These are phyloP conservation scores for Carpatolechia fugitivella DNA, from an alignment of 2,888 invertebrate genomes.

Conservation along the genomic window DNA sequence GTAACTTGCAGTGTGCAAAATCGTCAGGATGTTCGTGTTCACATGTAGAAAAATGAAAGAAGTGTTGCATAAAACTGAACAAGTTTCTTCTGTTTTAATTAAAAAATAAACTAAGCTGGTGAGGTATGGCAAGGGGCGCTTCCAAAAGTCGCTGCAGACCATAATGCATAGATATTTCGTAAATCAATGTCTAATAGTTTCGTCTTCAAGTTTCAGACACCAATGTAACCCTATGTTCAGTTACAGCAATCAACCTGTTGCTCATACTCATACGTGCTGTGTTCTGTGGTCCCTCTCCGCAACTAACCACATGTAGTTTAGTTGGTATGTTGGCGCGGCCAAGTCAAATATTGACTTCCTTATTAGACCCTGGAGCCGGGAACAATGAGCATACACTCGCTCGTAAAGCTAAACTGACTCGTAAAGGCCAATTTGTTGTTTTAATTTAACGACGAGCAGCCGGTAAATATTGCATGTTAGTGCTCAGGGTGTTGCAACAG, in stretches of 20 bases:
- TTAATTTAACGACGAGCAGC: background rate
- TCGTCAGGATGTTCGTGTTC: too few relatives aligned
- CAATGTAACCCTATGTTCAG: too few relatives aligned
- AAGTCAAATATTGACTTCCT: slow-evolving; percentile 74
- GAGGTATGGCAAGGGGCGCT: too few relatives aligned
- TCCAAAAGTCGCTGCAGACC: too few relatives aligned
- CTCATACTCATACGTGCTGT: background rate
- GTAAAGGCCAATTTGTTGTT: slow-evolving; percentile 6
- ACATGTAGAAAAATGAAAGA: too few relatives aligned
- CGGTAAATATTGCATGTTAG: background rate
- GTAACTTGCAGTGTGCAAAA: too few relatives aligned
- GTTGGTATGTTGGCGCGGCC: slow-evolving; percentile 50
- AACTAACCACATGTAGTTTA: slow-evolving; percentile 27
- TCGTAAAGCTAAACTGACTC: slow-evolving; percentile 1
- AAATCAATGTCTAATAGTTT: too few relatives aligned
- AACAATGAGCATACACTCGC: slow-evolving; percentile 45
- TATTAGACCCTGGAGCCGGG: slow-evolving; percentile 55
- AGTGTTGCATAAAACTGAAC: too few relatives aligned
- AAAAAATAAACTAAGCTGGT: too few relatives aligned
- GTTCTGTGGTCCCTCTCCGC: background rate
- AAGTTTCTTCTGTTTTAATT: too few relatives aligned
- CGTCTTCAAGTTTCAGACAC: too few relatives aligned
- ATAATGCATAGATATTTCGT: too few relatives aligned
- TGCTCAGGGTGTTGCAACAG: background rate
- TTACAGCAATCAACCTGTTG: background rate